Evolutionary conservation across 1,140 invertebrate species (phyloP), one percentile per base, ranked within the genome.

Genomic region (Trichomalopsis sarcophagae): DNA sequence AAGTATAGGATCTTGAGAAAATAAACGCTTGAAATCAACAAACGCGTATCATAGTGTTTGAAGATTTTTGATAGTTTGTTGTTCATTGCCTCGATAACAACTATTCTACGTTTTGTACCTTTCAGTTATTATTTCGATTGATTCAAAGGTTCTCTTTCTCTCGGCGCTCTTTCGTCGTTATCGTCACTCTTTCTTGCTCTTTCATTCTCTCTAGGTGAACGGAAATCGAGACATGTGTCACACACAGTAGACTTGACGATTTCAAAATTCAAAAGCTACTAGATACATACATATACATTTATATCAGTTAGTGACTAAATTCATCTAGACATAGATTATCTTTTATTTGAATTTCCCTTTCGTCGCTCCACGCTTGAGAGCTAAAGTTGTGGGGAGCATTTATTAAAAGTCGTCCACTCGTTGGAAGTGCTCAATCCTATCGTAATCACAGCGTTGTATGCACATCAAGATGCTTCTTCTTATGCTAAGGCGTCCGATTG

Each of bases 401-500:
- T 80, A 68, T 50, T 85, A 81, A 85, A 86, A 76, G 74, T 82
- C 50, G 62, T 79, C 55, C 50, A 55, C 81, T 47, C 50, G 84
- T 73, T 82, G 78, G 68, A 82, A 86, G 80, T 86, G 84, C 75
- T 86, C 68, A 73, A 75, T 81, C 81, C 73, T 82, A 86, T 79
- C 80, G 62, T 86, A 86, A 86, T 86, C 84, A 86, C 84, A 86
- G 84, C 84, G 79, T 80, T 82, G 27, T 84, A 66, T 71, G 62
- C 69, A 78, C 27, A 74, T 80, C 75, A 69, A 77, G 69, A 86
- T 86, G 84, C 84, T 86, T 86, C 73, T 73, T 80, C 89, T 91
- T 89, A 81, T 88, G 90, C 89, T 91, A 89, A 86, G 89, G 88
- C 89, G 89, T 90, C 93, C 93, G 93, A 93, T 93, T 92, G 93